These are phyloP conservation scores for Opisthograptis luteolata DNA, from an alignment of 2,888 invertebrate species.

Conservation along the genomic window DNA sequence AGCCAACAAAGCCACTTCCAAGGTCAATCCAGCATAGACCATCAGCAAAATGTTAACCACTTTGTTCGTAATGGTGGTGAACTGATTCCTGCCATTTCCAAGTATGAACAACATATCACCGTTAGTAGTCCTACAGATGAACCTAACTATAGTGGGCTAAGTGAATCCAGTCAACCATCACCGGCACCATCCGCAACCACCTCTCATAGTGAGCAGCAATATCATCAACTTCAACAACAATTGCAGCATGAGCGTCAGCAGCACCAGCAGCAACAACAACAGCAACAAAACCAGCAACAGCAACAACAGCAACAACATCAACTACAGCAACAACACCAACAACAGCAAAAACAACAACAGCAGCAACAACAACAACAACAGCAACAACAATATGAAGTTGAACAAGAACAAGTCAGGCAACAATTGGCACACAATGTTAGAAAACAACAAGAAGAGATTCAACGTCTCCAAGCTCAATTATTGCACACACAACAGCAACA, in stretches of 20 bases:
- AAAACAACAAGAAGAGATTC: slow-evolving; percentile 82
- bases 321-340: slow-evolving; percentile 48
- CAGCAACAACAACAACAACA: slow-evolving; percentile 58
- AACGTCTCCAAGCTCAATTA: slow-evolving; percentile 73
- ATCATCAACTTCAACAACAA: slow-evolving; percentile 43
- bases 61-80: slow-evolving; percentile 88
- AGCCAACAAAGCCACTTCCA: slow-evolving; percentile 54
- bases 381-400: slow-evolving; percentile 67
- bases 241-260: slow-evolving; percentile 46
- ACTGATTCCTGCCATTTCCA: slow-evolving; percentile 90
- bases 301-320: slow-evolving; percentile 55
- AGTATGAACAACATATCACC: slow-evolving; percentile 91
- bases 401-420: slow-evolving; percentile 71
- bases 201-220: slow-evolving; percentile 38
- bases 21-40: slow-evolving; percentile 59
- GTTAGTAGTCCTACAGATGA: slow-evolving; percentile 70
- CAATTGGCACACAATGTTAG: slow-evolving; percentile 77
- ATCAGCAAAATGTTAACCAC: slow-evolving; percentile 75
- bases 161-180: slow-evolving; percentile 51
- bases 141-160: slow-evolving; percentile 58
- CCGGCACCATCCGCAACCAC: too few species aligned
- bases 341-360: slow-evolving; percentile 50
- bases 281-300: slow-evolving; percentile 51
- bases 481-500: slow-evolving; percentile 68
- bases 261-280: slow-evolving; percentile 49